Percentiles rank a stretch among this genome's conserved stretches.
Evolutionary conservation across 37 sponge, comb jelly and placozoan species (phyloP).

Genomic region (Crambe crambe): DNA sequence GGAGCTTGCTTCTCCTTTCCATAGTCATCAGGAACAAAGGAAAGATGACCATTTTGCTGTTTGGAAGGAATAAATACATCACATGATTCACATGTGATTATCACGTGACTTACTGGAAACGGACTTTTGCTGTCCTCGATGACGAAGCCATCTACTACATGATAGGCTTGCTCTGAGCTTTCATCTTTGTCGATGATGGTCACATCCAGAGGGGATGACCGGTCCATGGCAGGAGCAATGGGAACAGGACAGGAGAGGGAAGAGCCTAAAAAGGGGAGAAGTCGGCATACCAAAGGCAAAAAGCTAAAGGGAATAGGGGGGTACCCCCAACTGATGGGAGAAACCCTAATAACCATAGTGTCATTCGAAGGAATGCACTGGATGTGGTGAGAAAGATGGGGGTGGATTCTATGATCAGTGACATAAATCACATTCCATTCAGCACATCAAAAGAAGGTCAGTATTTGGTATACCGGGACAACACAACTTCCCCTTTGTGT

Average conservation of each 20-base stretch:
- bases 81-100: background rate
- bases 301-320: too few species aligned
- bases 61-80: background rate
- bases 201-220: conserved; percentile 18
- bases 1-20: conserved; percentile 50
- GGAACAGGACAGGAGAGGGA: background rate
- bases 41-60: conserved; percentile 55
- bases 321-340: too few species aligned
- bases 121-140: conserved; percentile 72
- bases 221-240: conserved; percentile 12
- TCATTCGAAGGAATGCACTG: too few species aligned
- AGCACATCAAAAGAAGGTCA: too few species aligned
- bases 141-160: conserved; percentile 69
- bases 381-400: too few species aligned
- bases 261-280: background rate
- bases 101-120: conserved; percentile 34
- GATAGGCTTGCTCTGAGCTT: conserved; percentile 40
- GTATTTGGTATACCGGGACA: too few species aligned
- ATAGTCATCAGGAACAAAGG: conserved; percentile 78
- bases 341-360: too few species aligned
- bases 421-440: too few species aligned
- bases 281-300: background rate
- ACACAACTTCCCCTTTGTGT: too few species aligned
- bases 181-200: conserved; percentile 69
- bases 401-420: too few species aligned